Evolutionary conservation across 2,113 vertebrate genomes (phyloP).

Genomic region (Macheiramphus alcinus): DNA sequence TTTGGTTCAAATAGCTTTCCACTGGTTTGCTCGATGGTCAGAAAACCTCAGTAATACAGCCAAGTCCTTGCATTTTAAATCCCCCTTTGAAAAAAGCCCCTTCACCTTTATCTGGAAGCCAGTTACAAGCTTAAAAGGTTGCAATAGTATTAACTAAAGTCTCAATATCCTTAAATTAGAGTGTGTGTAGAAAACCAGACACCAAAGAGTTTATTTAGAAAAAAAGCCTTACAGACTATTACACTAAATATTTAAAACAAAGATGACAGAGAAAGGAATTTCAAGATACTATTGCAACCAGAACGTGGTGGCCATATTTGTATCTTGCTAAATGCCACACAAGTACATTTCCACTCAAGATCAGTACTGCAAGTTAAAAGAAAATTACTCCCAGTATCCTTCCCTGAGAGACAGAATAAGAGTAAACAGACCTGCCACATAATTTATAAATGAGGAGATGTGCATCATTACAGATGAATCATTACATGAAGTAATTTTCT

Average conservation of each 20-base stretch:
- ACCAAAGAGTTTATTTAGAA: neutral
- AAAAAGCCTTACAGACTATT: neutral
- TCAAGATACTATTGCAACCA: neutral
- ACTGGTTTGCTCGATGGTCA: neutral
- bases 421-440: neutral
- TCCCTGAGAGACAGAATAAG: neutral
- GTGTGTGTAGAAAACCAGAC: neutral
- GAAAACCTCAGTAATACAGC: neutral
- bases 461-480: slow-evolving; percentile 5
- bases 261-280: neutral
- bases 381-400: neutral
- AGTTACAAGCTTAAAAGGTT: slow-evolving; percentile 43
- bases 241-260: neutral
- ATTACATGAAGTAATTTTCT: neutral
- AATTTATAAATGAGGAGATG: neutral
- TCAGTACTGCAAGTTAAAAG: neutral
- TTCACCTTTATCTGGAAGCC: slow-evolving; percentile 32
- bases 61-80: neutral
- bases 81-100: neutral
- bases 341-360: neutral
- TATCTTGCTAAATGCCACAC: neutral
- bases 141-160: slow-evolving; percentile 1
- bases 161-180: slow-evolving; percentile 21
- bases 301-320: neutral
- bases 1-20: neutral